Base-by-base conservation (phyloP, 2,113 vertebrate species). In the Oceanites oceanicus region DNA sequence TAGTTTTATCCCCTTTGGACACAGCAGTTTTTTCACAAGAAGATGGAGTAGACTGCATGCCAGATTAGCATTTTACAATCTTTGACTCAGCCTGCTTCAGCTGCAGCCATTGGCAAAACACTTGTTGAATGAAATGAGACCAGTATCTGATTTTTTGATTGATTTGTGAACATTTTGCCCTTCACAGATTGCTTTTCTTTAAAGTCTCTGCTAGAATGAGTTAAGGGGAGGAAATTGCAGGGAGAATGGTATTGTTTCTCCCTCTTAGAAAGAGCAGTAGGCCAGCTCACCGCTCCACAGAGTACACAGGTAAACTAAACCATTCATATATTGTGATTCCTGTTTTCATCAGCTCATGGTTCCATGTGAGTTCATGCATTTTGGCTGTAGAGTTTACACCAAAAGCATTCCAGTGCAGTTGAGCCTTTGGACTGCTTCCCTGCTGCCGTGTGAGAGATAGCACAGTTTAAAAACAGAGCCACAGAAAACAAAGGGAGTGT, bases 111-210 rank as follows among this genome's bases (percentile, higher is more conserved):
- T 95, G 77, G 81, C 45, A 96, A 90, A 90, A 78, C 0, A 0
- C 58, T 89, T 79, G 11, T 76, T 90, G 78, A 94, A 92, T 88
- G 49, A 94, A 94, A 86, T 93, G 34, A 93, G 62, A 92, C 14
- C 8, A 49, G 26, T 79, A 88, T 94, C 78, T 86, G 77, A 72
- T 45, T 65, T 76, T 95, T 75, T 62, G 6, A 89, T 89, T 87
- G 77, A 76, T 96, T 70, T 81, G 50, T 90, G 87, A 94, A 86
- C 47, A 83, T 90, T 82, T 79, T 83, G 66, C 59, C 70, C 49
- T 79, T 92, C 92, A 88, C 36, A 86, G 81, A 93, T 86, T 70
- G 58, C 30, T 88, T 93, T 91, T 75, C 65, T 89, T 74, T 47
- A 81, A 82, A 85, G 36, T 45, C 27, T 82, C 49, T 82, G 16